These are phyloP conservation scores for Lordiphosa stackelbergi DNA, from an alignment of 1,140 invertebrate genomes.

Conservation along the genomic window DNA sequence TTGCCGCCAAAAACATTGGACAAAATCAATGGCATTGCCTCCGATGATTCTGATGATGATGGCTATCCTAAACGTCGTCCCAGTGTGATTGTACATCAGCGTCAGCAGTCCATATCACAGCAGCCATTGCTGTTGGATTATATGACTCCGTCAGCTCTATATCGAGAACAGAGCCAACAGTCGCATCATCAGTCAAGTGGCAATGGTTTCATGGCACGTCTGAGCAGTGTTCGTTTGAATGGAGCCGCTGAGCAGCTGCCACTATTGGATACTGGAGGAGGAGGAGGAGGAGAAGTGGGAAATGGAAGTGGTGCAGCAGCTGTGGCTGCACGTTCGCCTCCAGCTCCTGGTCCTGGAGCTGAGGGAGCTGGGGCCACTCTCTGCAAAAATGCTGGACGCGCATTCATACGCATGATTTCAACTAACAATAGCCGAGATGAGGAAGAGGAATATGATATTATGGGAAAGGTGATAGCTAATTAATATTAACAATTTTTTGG, in stretches of 20 bases:
- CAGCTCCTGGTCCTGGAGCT: slow-evolving; percentile 27
- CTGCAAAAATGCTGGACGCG: slow-evolving; percentile 63
- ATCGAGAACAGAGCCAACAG: slow-evolving; percentile 46
- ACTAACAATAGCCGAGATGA: slow-evolving; percentile 47
- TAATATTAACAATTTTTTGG: not conserved
- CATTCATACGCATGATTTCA: slow-evolving; percentile 71
- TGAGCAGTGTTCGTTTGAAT: slow-evolving; percentile 36
- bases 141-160: slow-evolving; percentile 46
- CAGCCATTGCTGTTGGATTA: slow-evolving; percentile 59
- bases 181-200: slow-evolving; percentile 32
- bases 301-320: slow-evolving; percentile 14
- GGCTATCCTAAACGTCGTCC: slow-evolving; percentile 66
- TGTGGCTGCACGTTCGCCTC: slow-evolving; percentile 8
- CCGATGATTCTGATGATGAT: slow-evolving; percentile 68
- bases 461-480: slow-evolving; percentile 67
- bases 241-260: slow-evolving; percentile 50
- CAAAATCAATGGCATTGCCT: slow-evolving; percentile 69
- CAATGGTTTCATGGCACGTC: slow-evolving; percentile 60
- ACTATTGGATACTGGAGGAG: slow-evolving; percentile 43
- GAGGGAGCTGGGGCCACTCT: slow-evolving; percentile 53
- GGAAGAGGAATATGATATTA: slow-evolving; percentile 68
- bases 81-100: slow-evolving; percentile 69
- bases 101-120: slow-evolving; percentile 61
- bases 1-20: slow-evolving; percentile 68
- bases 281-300: slow-evolving; percentile 19